Evolutionary conservation across 2,113 vertebrate genomes (phyloP).

Genomic region (Oreochromis aureus): DNA sequence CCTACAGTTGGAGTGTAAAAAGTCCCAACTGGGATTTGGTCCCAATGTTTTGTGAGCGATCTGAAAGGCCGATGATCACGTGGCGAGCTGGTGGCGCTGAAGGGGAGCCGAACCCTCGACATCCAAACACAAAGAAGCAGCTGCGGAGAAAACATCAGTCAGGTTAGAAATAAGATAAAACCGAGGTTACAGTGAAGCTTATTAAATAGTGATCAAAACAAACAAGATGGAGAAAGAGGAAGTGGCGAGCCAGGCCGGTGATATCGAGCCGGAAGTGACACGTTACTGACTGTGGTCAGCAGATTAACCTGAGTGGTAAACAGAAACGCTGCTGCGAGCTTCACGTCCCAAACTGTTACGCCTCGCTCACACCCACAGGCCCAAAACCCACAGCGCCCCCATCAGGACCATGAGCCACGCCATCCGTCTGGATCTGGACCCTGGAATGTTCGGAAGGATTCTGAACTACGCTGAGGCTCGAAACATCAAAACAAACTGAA

Average conservation of each 20-base stretch:
- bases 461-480: background rate
- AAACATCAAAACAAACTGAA: background rate
- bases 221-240: background rate
- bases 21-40: background rate
- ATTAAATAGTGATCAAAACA: background rate
- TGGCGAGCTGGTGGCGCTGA: background rate
- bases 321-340: background rate
- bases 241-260: background rate
- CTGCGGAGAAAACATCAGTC: background rate
- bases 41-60: background rate
- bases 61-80: background rate
- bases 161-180: background rate
- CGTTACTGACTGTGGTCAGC: background rate
- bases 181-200: background rate
- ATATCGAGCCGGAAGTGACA: background rate
- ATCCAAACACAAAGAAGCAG: background rate
- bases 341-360: background rate
- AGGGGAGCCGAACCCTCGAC: background rate
- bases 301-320: constrained; percentile 1
- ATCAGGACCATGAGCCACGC: background rate
- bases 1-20: background rate
- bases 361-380: background rate
- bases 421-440: background rate
- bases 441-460: background rate
- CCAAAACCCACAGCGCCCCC: background rate